Evolutionary conservation across 2,888 invertebrate species (phyloP).

Genomic region (Tiliacea citrago): DNA sequence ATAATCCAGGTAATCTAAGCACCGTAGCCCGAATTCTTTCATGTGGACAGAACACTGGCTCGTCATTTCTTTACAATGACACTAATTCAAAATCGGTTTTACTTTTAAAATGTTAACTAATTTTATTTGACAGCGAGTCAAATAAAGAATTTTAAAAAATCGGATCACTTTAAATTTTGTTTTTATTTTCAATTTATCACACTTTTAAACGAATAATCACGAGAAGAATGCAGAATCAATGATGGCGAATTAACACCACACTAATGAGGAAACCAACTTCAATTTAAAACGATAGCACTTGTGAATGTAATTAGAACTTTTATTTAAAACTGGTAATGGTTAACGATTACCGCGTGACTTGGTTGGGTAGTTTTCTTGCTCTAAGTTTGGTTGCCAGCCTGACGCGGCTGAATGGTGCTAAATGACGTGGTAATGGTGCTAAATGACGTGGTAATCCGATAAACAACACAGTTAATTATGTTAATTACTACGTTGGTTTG

Average conservation of each 20-base stretch:
- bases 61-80: slow-evolving; percentile 38
- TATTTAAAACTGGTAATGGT: slow-evolving; percentile 51
- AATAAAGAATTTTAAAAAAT: neutral
- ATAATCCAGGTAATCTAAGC: slow-evolving; percentile 78
- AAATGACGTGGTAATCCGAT: slow-evolving; percentile 53
- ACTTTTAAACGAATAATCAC: slow-evolving; percentile 6
- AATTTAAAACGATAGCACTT: slow-evolving; percentile 36
- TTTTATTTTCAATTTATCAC: slow-evolving; percentile 27
- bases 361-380: slow-evolving; percentile 25
- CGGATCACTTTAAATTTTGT: slow-evolving; percentile 9
- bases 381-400: slow-evolving; percentile 36
- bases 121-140: slow-evolving; percentile 1
- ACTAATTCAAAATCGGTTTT: neutral
- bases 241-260: slow-evolving; percentile 28
- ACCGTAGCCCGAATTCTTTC: slow-evolving; percentile 70
- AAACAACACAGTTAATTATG: slow-evolving; percentile 55
- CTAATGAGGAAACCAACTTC: slow-evolving; percentile 40
- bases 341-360: slow-evolving; percentile 50
- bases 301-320: slow-evolving; percentile 59
- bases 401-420: slow-evolving; percentile 37
- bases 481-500: slow-evolving; percentile 39
- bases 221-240: slow-evolving; percentile 26
- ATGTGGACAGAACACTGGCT: slow-evolving; percentile 47
- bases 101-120: neutral
- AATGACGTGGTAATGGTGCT: slow-evolving; percentile 49